phyloP scores from a whole-genome alignment of 1,140 invertebrate species.

The Trichonephila inaurata region DNA sequence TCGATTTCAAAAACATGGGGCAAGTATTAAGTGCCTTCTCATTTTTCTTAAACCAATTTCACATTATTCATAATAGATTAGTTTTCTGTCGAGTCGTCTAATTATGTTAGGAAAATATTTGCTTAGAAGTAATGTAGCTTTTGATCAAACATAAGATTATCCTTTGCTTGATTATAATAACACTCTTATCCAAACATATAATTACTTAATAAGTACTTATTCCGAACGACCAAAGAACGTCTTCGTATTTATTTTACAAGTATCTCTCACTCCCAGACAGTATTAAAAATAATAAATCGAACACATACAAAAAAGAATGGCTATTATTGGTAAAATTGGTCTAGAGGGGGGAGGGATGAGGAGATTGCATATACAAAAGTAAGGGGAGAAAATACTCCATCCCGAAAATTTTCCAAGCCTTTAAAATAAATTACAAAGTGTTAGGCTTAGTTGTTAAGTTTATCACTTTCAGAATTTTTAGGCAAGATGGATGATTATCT shows the following conservation, averaged over 20 bases:
- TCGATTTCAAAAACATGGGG: neutral
- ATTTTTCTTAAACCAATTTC: slow-evolving; percentile 16
- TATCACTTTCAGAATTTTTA: slow-evolving; percentile 68
- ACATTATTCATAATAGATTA: slow-evolving; percentile 54
- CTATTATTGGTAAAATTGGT: neutral
- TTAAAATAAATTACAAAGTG: slow-evolving; percentile 70
- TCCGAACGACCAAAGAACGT: neutral
- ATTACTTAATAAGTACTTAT: slow-evolving; percentile 68
- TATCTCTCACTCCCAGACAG: neutral
- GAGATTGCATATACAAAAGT: neutral
- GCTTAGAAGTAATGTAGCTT: slow-evolving; percentile 44
- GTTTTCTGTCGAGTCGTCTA: slow-evolving; percentile 26
- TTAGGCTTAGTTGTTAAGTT: slow-evolving; percentile 68
- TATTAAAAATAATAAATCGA: slow-evolving; percentile 62
- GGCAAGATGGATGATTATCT: slow-evolving; percentile 53
- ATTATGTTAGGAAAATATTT: slow-evolving; percentile 69
- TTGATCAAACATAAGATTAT: slow-evolving; percentile 47
- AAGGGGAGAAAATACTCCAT: neutral
- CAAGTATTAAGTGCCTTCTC: neutral
- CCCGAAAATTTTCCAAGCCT: slow-evolving; percentile 20
- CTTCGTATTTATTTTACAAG: slow-evolving; percentile 55
- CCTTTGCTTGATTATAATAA: slow-evolving; percentile 54
- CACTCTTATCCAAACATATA: slow-evolving; percentile 52
- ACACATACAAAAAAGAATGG: neutral
- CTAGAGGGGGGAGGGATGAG: neutral